Evolutionary conservation across 2,113 vertebrate genomes (phyloP), one percentile per base, ranked within the genome.

Genomic region (Oplegnathus fasciatus): DNA sequence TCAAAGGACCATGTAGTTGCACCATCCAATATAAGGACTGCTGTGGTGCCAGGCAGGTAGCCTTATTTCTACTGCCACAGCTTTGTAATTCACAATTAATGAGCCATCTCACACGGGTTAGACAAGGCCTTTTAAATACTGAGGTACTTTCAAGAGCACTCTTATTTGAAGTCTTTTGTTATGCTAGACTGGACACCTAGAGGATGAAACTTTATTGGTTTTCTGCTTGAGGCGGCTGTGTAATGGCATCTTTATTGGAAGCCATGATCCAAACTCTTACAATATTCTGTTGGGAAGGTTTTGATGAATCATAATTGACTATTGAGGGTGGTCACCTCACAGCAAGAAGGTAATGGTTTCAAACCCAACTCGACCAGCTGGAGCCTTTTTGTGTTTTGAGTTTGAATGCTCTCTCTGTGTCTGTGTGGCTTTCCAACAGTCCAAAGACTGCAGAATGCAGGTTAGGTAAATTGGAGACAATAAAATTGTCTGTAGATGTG

Each of bases 81-180:
- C 73, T 89, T 88, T 86, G 84, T 88, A 89, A 90, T 91, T 80
- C 74, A 91, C 89, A 93, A 89, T 90, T 94, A 92, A 92, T 91
- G 83, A 91, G 86, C 82, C 85, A 79, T 90, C 81, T 68, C 80
- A 83, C 78, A 82, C 46, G n/a, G 60, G 57, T 85, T 83, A 64
- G 78, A 75, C 57, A 58, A 85, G 44, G 52, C 72, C 80, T 87
- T 89, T 85, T 75, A 76, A 93, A 85, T 77, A 73, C 70, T n/a
- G 40, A 72, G 75, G 42, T 85, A 73, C 46, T 78, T 89, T 88
- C 67, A 90, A 87, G 46, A 88, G 73, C 54, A 73, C 48, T 61
- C n/a, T 37, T 50, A 77, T 54, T 88, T 54, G 61, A 61, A 78
- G 62, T 79, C 48, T 52, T 88, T 87, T 83, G 64, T 81, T 40